Percentiles rank a stretch among this genome's conserved stretches.
These are phyloP conservation scores for Drosophila greeni DNA, from an alignment of 2,888 invertebrate species.

Conservation along the genomic window DNA sequence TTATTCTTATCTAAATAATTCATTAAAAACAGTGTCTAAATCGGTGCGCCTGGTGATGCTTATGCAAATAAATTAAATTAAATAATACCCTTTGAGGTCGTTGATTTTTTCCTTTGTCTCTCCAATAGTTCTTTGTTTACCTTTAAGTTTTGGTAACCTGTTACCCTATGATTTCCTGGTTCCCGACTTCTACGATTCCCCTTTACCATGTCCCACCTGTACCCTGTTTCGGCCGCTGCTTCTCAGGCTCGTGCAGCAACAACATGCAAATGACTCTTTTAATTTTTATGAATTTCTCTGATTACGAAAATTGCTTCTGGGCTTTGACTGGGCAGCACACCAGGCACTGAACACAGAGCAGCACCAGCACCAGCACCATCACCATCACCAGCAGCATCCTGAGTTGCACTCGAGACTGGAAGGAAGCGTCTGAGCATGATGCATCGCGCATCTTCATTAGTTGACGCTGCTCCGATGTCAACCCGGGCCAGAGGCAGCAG, in stretches of 20 bases:
- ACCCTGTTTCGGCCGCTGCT: neutral
- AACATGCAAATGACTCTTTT: conserved; percentile 74
- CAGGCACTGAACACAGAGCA: conserved; percentile 3
- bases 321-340: conserved; percentile 55
- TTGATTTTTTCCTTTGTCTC: neutral
- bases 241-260: conserved; percentile 45
- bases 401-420: conserved; percentile 32
- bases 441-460: conserved; percentile 74
- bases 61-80: too few species aligned
- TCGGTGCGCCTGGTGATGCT: too few species aligned
- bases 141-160: neutral
- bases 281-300: conserved; percentile 75
- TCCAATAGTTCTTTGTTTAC: neutral
- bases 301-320: conserved; percentile 74
- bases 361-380: neutral
- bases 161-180: rapidly evolving
- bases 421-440: conserved; percentile 66
- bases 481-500: conserved; percentile 9
- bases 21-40: too few species aligned
- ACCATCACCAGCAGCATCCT: neutral
- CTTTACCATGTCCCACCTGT: conserved; percentile 7
- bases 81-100: too few species aligned
- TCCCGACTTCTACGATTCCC: neutral
- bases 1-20: too few species aligned
- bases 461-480: conserved; percentile 67